Base-by-base conservation (phyloP, 2,888 invertebrate species). In the Loripinus fragilis region DNA sequence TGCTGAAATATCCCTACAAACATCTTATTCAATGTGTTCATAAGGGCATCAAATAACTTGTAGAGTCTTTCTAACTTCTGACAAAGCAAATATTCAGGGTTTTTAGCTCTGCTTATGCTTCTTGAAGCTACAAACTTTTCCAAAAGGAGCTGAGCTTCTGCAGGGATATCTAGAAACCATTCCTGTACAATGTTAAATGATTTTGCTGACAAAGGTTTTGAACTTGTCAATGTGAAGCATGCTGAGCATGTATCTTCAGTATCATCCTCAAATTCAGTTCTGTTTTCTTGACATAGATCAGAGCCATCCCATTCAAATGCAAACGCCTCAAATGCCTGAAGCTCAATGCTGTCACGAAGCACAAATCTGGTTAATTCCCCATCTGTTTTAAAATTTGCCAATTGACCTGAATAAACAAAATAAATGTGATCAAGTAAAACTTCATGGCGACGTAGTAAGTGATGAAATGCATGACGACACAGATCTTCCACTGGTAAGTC, bases 1-100 rank as follows among this genome's bases (percentile, higher is more conserved):
- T 66, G 48, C 60, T 81, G 78, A 42, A 76, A 74, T 52, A 78
- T 50, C 2, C 73, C 76, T 60, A 71, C 50, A 71, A 33, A 33
- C 60, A 20, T 10, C 33, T 60, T 60, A 30, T 67, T 67, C 0
- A 25, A 33, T 7, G 48, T 42, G 30, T 67, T 25, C 28, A 71
- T 25, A 15, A 71, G 64, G 3, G n/a, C 33, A 64, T 71, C 64
- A 33, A 45, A 71, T 20, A 28, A 15, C 45, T 33, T 15, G 20
- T 64, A 71, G n/a, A 71, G 5, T n/a, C n/a, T n/a, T 71, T 38
- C 38, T 64, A 42, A 41, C 45, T 42, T 71, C 8, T 42, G 42
- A 12, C 60, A 2, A 45, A 71, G 30, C 25, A 64, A 33, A 12
- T 33, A 38, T 25, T 55, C 41, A 23, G 42, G 42, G 35, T 41